phyloP scores from a whole-genome alignment of 1,140 invertebrate genomes.

The Ylistrum balloti region DNA sequence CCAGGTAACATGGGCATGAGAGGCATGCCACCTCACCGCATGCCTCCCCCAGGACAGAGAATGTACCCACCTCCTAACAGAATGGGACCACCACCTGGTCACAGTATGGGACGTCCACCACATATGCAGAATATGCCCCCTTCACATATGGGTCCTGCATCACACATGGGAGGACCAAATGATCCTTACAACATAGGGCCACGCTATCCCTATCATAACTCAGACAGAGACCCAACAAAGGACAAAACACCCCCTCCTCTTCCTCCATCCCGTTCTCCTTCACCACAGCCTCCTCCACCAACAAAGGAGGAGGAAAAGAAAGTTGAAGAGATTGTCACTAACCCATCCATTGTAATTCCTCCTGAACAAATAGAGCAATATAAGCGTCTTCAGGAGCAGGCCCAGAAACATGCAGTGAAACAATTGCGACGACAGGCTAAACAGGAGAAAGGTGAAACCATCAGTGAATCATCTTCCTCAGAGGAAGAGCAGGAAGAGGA shows the following conservation, averaged over 20 bases:
- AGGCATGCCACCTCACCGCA: constrained; percentile 20
- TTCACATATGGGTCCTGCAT: constrained; percentile 28
- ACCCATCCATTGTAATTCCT: constrained; percentile 60
- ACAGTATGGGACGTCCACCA: background rate
- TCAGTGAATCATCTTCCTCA: constrained; percentile 55
- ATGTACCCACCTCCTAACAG: constrained; percentile 16
- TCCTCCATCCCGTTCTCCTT: constrained; percentile 48
- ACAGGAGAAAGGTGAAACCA: constrained; percentile 58
- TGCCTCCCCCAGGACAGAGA: constrained; percentile 9
- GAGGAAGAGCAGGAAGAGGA: constrained; percentile 52
- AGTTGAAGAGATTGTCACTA: constrained; percentile 53
- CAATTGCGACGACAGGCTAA: constrained; percentile 52
- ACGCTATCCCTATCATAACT: background rate
- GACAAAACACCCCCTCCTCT: constrained; percentile 51
- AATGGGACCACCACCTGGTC: constrained; percentile 3
- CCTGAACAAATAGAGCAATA: constrained; percentile 59
- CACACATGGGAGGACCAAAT: background rate
- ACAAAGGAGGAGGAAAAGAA: constrained; percentile 56
- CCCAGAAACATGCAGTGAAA: constrained; percentile 61
- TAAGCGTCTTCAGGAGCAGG: constrained; percentile 57
- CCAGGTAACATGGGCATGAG: constrained; percentile 32
- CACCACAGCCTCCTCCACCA: constrained; percentile 51
- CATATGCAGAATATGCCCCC: constrained; percentile 9
- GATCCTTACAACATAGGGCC: background rate
- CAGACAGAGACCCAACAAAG: background rate